Evolutionary conservation across 1,140 invertebrate species (phyloP).

Genomic region (Drosophila suzukii): DNA sequence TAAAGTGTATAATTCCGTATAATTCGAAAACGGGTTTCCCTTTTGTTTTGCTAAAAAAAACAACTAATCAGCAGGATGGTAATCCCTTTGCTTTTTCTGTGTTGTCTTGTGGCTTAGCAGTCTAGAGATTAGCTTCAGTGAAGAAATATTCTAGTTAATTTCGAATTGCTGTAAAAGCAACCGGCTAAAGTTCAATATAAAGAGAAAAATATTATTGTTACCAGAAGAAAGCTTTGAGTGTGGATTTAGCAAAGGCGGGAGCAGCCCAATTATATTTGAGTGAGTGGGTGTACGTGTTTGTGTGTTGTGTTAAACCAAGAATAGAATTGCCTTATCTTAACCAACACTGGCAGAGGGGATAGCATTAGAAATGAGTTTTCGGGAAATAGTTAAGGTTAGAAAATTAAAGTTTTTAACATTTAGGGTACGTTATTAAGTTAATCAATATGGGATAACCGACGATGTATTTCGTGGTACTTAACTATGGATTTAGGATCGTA

Average conservation of each 20-base stretch:
- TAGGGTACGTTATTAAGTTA: neutral
- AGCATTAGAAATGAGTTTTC: neutral
- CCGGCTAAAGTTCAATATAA: constrained; percentile 66
- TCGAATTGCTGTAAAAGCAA: constrained; percentile 73
- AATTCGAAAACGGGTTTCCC: constrained; percentile 61
- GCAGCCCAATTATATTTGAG: constrained; percentile 39
- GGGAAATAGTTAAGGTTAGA: neutral
- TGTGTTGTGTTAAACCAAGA: constrained; percentile 19
- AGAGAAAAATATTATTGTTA: constrained; percentile 82
- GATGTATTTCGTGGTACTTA: no score
- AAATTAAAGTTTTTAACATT: neutral
- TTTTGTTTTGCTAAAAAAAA: constrained; percentile 45
- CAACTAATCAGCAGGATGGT: constrained; percentile 62
- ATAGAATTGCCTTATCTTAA: constrained; percentile 28
- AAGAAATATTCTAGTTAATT: constrained; percentile 57
- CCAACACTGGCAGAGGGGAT: constrained; percentile 16
- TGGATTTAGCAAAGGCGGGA: constrained; percentile 61
- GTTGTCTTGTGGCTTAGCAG: constrained; percentile 61
- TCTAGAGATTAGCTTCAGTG: constrained; percentile 73
- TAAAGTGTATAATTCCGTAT: constrained; percentile 71
- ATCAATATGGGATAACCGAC: neutral
- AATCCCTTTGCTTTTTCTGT: constrained; percentile 22
- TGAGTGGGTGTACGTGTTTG: constrained; percentile 12
- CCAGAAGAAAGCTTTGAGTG: constrained; percentile 80
- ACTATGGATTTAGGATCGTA: neutral